Percentiles rank a stretch among this genome's conserved stretches.
Conservation (phyloP, 2,888 invertebrate species). For the Cotesia congregata region DNA sequence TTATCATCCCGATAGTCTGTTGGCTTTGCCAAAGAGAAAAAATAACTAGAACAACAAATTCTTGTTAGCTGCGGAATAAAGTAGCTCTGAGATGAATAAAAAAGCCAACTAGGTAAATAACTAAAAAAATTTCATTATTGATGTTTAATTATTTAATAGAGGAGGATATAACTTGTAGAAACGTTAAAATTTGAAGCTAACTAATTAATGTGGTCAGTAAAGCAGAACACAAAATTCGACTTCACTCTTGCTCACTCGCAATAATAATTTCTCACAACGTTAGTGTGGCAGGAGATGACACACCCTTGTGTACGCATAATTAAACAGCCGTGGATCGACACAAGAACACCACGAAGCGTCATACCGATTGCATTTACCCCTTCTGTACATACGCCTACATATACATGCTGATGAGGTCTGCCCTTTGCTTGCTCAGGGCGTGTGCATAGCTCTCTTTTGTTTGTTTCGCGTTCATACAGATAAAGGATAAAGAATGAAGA, state of each 20-base stretch:
- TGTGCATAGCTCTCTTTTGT: slow-evolving; percentile 58
- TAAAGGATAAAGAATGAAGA: slow-evolving; percentile 40
- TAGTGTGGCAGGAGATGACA: slow-evolving; percentile 24
- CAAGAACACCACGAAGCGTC: slow-evolving; percentile 45
- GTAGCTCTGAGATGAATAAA: not conserved
- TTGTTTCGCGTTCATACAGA: slow-evolving; percentile 50
- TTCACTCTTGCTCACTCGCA: slow-evolving; percentile 1
- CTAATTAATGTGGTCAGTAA: not conserved
- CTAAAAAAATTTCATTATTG: too few species aligned
- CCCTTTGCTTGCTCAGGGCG: slow-evolving; percentile 60
- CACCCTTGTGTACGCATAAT: slow-evolving; percentile 59
- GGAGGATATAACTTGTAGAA: not conserved
- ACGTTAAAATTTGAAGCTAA: not conserved
- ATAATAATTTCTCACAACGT: slow-evolving; percentile 38
- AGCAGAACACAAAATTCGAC: slow-evolving; percentile 8
- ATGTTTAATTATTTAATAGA: not conserved
- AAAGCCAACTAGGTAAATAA: not conserved
- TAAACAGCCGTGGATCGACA: slow-evolving; percentile 50
- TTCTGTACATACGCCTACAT: slow-evolving; percentile 40
- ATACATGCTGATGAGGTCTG: slow-evolving; percentile 31
- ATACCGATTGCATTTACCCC: slow-evolving; percentile 43
- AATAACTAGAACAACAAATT: not conserved
- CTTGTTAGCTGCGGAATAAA: not conserved
- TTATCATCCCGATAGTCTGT: not conserved
- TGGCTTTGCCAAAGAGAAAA: not conserved